Percentiles rank a stretch among this genome's conserved stretches.
Conservation (phyloP, 2,113 vertebrate species). For the Podiceps cristatus region DNA sequence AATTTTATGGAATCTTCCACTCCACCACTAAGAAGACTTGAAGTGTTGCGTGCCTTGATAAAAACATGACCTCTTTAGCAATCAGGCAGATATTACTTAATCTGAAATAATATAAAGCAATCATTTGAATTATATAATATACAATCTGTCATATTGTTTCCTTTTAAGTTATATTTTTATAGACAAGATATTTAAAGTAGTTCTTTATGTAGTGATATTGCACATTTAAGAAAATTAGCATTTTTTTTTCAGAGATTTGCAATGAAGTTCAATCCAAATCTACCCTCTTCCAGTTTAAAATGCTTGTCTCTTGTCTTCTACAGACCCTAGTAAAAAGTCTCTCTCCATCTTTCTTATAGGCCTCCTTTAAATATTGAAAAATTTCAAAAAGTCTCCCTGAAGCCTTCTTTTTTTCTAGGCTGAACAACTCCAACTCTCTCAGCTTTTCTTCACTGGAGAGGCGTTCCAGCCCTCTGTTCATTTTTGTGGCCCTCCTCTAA, state of each 20-base stretch:
- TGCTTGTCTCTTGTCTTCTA: neutral
- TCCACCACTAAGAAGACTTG: neutral
- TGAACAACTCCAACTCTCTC: neutral
- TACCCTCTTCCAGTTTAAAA: neutral
- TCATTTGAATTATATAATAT: neutral
- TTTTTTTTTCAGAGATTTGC: neutral
- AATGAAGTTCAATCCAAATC: neutral
- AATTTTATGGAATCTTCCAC: neutral
- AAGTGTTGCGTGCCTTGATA: neutral
- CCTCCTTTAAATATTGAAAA: neutral
- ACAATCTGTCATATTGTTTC: neutral
- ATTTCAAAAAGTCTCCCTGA: rapidly evolving
- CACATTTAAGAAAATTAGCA: neutral
- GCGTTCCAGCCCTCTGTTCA: neutral
- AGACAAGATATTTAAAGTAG: neutral
- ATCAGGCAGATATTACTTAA: neutral
- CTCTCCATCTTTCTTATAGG: neutral
- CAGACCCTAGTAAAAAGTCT: neutral
- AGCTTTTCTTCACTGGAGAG: neutral
- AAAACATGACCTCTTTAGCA: neutral
- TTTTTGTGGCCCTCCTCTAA: neutral
- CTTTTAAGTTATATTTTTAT: neutral
- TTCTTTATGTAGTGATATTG: neutral
- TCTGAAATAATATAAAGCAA: neutral
- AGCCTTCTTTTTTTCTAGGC: neutral